Evolutionary conservation across 53 echinoderm and acorn worm species (phyloP).

Genomic region (Temnopleurus reevesii): DNA sequence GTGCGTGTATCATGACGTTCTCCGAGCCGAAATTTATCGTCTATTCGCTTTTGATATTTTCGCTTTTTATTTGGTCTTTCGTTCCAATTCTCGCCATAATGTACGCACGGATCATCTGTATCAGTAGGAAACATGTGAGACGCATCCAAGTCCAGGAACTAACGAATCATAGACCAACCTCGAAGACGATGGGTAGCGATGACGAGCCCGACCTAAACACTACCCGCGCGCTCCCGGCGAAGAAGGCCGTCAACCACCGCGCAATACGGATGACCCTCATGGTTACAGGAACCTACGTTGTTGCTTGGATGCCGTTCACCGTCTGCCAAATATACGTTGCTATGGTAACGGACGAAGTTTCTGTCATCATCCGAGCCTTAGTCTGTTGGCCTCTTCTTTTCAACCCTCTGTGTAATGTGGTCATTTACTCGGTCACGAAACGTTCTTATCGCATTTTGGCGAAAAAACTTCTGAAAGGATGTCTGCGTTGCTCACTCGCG

Average conservation of each 20-base stretch:
- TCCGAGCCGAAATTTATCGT: neutral
- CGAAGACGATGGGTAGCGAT: neutral
- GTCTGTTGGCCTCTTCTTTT: slow-evolving; percentile 41
- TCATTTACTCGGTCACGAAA: slow-evolving; percentile 40
- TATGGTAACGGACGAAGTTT: slow-evolving; percentile 27
- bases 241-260: neutral
- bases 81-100: neutral
- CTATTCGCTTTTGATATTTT: neutral
- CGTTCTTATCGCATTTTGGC: slow-evolving; percentile 18
- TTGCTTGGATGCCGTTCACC: slow-evolving; percentile 24
- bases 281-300: slow-evolving; percentile 25
- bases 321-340: slow-evolving; percentile 39
- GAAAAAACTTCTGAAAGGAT: neutral
- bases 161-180: neutral
- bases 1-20: slow-evolving; percentile 44
- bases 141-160: slow-evolving; percentile 38
- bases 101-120: slow-evolving; percentile 34
- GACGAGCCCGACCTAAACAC: neutral
- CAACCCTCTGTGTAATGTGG: slow-evolving; percentile 11
- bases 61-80: slow-evolving; percentile 16
- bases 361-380: neutral
- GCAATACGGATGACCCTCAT: slow-evolving; percentile 29
- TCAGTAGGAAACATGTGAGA: slow-evolving; percentile 4
- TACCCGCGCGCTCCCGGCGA: neutral
- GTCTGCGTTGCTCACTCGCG: slow-evolving; percentile 17